Evolutionary conservation across 1,140 invertebrate species (phyloP), one percentile per base, ranked within the genome.

Genomic region (Aphaenogaster floridana): DNA sequence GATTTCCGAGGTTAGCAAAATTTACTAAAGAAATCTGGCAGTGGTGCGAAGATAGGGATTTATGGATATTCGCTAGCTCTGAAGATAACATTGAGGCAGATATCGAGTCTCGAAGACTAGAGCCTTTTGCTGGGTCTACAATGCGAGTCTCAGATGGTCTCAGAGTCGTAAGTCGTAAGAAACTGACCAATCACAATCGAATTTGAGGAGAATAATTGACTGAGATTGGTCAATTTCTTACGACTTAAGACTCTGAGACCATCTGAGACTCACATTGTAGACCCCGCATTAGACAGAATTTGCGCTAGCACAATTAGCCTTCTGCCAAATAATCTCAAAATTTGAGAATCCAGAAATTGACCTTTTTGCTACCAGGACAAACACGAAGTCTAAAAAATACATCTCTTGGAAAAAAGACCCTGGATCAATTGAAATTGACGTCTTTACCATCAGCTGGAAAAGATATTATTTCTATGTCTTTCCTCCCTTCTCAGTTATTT

Each of bases 401-500:
- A 28, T 28, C 28, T 28, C 28, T 0, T 28, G 28, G 28, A 28
- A 28, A 28, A 28, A 28, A 50, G 88, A 89, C 36, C 88, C 84
- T 15, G 84, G 72, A 8, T 7, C 84, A 42, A 34, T 50, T 5
- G 59, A 3, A 54, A 77, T 84, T 13, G 84, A 89, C 13, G 79
- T 85, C 4, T 89, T 89, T 36, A 89, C 85, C 11, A 28, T 78
- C 1, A 11, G 17, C n/a, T 83, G 71, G 88, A 83, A 61, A 17
- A 48, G 15, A n/a, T 69, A 68, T 21, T 84, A 50, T 69, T 92
- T 92, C 84, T 92, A 92, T 87, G 91, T 88, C 11, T 92, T 92
- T 71, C 89, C 91, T 3, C 91, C 89, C 1, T 90, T 92, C 69
- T 42, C 71, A 17, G 48, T 92, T 2, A 89, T 91, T 74, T 66